phyloP scores from a whole-genome alignment of 2,888 invertebrate genomes.

The Leucophora obtusa region DNA sequence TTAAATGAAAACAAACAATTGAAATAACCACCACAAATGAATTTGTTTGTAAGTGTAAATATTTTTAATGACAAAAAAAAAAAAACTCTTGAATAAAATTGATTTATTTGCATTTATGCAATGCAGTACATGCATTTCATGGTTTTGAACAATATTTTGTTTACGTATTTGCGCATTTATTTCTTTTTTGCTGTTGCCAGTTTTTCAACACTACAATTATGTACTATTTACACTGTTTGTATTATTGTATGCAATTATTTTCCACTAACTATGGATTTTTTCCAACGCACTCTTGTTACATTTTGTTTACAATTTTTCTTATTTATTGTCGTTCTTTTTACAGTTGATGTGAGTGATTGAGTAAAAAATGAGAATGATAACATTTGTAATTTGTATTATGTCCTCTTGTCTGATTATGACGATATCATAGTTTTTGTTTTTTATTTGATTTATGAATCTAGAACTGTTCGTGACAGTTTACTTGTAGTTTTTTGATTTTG shows the following conservation, averaged over 20 bases:
- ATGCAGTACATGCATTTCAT: background rate
- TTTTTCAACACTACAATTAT: background rate
- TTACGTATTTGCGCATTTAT: background rate
- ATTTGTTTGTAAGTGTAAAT: background rate
- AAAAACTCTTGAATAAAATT: background rate
- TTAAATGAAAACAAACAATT: background rate
- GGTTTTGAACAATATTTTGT: background rate
- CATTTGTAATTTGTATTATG: background rate
- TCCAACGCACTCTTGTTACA: background rate
- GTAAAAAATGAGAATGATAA: background rate
- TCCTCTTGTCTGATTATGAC: constrained; percentile 7
- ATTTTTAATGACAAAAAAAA: background rate
- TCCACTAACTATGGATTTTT: background rate
- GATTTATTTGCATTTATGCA: background rate
- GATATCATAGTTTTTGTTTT: background rate
- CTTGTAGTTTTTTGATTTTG: constrained; percentile 29
- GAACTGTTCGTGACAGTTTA: constrained; percentile 52
- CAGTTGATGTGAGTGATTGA: background rate
- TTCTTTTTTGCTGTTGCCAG: background rate
- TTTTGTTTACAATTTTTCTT: background rate
- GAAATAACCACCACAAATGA: background rate
- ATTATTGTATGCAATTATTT: background rate
- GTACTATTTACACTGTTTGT: background rate
- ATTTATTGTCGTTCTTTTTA: background rate
- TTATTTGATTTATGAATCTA: constrained; percentile 18